phyloP scores from a whole-genome alignment of 2,888 invertebrate species.

The Leucoma salicis region DNA sequence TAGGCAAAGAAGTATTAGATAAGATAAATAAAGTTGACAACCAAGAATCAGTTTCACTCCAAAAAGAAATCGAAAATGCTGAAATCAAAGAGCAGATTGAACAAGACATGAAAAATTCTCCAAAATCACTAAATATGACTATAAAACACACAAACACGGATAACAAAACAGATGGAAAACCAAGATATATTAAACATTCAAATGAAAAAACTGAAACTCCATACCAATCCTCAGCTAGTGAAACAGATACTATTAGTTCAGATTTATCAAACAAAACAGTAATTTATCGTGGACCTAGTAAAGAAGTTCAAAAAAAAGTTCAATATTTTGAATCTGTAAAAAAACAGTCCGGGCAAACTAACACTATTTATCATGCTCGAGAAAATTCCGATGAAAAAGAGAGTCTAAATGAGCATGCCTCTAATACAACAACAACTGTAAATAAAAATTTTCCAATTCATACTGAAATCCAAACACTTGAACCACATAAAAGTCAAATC shows the following conservation, averaged over 20 bases:
- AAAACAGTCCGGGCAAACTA: constrained; percentile 70
- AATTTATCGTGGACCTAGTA: constrained; percentile 82
- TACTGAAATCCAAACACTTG: constrained; percentile 41
- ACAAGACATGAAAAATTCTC: constrained; percentile 14
- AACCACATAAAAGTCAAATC: constrained; percentile 53
- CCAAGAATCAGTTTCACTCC: constrained; percentile 40
- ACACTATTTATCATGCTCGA: constrained; percentile 76
- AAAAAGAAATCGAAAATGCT: constrained; percentile 84
- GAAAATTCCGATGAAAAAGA: constrained; percentile 77
- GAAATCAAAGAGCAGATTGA: constrained; percentile 49
- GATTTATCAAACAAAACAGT: constrained; percentile 88
- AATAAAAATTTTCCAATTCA: constrained; percentile 21
- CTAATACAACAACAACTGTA: constrained; percentile 11
- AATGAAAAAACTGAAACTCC: constrained; percentile 55
- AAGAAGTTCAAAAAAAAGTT: constrained; percentile 87
- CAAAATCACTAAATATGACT: constrained; percentile 2
- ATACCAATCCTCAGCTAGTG: constrained; percentile 81
- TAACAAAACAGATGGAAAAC: constrained; percentile 36
- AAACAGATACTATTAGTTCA: constrained; percentile 88
- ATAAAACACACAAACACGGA: constrained; percentile 1
- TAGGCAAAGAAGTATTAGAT: constrained; percentile 88
- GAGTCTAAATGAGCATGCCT: constrained; percentile 41
- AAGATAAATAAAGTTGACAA: constrained; percentile 79
- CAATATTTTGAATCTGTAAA: constrained; percentile 90
- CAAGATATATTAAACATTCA: constrained; percentile 45